phyloP scores from a whole-genome alignment of 1,140 invertebrate species.

The Anthonomus grandis region DNA sequence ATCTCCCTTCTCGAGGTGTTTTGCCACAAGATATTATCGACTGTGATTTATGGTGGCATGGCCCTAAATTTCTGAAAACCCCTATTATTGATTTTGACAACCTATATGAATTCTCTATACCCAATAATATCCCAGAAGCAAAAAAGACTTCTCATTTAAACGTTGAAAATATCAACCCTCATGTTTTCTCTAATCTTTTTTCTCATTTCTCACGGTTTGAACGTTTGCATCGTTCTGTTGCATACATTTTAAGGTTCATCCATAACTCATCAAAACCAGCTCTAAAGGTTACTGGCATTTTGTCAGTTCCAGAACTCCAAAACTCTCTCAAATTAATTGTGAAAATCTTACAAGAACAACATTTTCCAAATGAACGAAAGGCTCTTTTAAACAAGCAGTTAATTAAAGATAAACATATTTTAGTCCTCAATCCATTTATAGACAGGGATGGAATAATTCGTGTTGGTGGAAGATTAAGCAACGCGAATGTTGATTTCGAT shows the following conservation, averaged over 20 bases:
- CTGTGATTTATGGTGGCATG: slow-evolving; percentile 37
- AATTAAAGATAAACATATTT: slow-evolving; percentile 7
- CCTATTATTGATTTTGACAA: slow-evolving; percentile 5
- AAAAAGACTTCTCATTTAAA: no score
- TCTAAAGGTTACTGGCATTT: not conserved
- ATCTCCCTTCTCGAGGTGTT: slow-evolving; percentile 35
- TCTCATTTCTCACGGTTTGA: not conserved
- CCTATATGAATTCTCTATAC: not conserved
- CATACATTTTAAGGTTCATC: not conserved
- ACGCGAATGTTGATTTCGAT: slow-evolving; percentile 24
- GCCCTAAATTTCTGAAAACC: slow-evolving; percentile 10
- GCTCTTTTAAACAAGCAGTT: slow-evolving; percentile 1
- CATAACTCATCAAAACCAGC: not conserved
- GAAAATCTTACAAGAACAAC: not conserved
- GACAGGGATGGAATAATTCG: slow-evolving; percentile 30
- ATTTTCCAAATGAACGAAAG: slow-evolving; percentile 3
- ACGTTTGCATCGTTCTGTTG: not conserved
- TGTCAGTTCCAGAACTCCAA: slow-evolving; percentile 5
- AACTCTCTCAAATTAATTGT: slow-evolving; percentile 2
- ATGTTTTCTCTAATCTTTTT: not conserved
- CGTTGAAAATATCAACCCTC: no score
- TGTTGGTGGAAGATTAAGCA: slow-evolving; percentile 36
- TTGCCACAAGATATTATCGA: slow-evolving; percentile 26
- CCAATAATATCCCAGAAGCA: not conserved
- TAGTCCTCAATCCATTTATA: slow-evolving; percentile 16